Evolutionary conservation across 2,888 invertebrate species (phyloP).

Genomic region (Tigriopus californicus): DNA sequence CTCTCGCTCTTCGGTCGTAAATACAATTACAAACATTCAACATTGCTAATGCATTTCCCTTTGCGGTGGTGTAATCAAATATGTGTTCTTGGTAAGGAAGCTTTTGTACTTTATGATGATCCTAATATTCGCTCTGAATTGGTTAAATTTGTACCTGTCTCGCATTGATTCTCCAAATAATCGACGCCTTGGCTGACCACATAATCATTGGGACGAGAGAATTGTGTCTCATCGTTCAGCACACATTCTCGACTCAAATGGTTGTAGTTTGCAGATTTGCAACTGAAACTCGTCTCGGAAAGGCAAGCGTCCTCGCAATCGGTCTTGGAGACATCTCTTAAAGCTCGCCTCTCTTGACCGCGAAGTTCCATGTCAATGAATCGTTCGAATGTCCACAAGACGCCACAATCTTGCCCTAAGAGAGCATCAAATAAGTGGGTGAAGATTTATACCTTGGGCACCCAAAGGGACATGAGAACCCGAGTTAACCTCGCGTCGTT

Average conservation of each 20-base stretch:
- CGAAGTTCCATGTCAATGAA: conserved; percentile 31
- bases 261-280: conserved; percentile 34
- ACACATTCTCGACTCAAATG: conserved; percentile 30
- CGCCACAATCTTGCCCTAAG: conserved; percentile 26
- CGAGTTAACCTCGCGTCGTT: not conserved
- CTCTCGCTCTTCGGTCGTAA: not conserved
- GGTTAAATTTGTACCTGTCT: too few relatives aligned
- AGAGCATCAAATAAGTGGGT: not conserved
- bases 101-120: too few relatives aligned
- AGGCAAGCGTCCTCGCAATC: conserved; percentile 33
- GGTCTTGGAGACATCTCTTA: conserved; percentile 24
- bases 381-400: conserved; percentile 32
- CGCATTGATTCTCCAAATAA: conserved; percentile 36
- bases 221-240: conserved; percentile 32
- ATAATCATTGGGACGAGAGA: conserved; percentile 25
- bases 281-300: conserved; percentile 31
- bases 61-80: too few relatives aligned
- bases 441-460: not conserved
- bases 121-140: conserved; percentile 15
- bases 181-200: conserved; percentile 26
- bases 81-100: too few relatives aligned
- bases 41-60: not conserved
- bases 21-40: not conserved
- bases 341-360: conserved; percentile 25
- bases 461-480: not conserved